Percentiles rank a stretch among this genome's conserved stretches.
phyloP scores from a whole-genome alignment of 2,113 vertebrate species.

The Macquaria ambigua region DNA sequence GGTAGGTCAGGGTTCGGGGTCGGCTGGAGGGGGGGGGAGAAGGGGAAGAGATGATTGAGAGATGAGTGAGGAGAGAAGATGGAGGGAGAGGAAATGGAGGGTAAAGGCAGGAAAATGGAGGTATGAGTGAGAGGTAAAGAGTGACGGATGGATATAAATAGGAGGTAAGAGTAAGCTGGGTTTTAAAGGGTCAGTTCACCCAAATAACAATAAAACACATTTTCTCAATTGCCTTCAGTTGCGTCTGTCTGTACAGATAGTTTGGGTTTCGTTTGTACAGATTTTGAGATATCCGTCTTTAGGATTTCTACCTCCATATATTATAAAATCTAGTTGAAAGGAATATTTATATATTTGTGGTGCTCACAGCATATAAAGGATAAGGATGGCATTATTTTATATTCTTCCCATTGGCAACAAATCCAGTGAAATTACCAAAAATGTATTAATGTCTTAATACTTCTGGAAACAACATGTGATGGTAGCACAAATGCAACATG shows the following conservation, averaged over 20 bases:
- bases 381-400: background rate
- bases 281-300: background rate
- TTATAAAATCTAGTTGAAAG: background rate
- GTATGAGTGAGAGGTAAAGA: conserved; percentile 31
- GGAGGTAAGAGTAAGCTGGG: background rate
- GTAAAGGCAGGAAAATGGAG: conserved; percentile 8
- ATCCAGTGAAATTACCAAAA: too few relatives aligned
- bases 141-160: background rate
- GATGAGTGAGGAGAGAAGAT: conserved; percentile 52
- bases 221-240: background rate
- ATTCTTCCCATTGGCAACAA: too few relatives aligned
- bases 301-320: background rate
- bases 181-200: background rate
- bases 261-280: background rate
- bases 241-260: background rate
- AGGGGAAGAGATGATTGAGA: conserved; percentile 57
- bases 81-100: conserved; percentile 47
- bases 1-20: conserved; percentile 60
- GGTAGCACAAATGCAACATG: too few relatives aligned
- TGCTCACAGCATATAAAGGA: background rate
- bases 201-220: background rate
- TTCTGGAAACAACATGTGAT: too few relatives aligned
- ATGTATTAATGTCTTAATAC: too few relatives aligned
- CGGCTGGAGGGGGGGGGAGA: conserved; percentile 36
- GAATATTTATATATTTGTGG: background rate